Conservation (phyloP, 1,140 invertebrate genomes). For the Antheraea pernyi region DNA sequence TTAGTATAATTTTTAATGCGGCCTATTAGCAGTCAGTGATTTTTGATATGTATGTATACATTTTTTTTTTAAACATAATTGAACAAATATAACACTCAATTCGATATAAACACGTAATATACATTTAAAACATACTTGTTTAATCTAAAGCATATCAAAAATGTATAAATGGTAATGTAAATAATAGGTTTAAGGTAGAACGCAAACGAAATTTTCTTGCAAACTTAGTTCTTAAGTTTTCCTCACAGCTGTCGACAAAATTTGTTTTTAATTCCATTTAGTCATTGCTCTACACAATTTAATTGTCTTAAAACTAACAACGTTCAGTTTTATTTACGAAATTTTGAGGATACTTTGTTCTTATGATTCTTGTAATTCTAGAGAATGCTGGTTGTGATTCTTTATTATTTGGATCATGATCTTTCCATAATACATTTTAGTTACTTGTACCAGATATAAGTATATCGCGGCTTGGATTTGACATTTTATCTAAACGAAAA, state of each 20-base stretch:
- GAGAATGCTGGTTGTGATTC: too few species aligned
- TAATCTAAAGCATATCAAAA: slow-evolving; percentile 31
- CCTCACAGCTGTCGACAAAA: slow-evolving; percentile 8
- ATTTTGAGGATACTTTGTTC: not conserved
- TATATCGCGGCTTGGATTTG: too few species aligned
- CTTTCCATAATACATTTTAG: not conserved
- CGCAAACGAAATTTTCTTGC: slow-evolving; percentile 17
- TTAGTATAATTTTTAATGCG: too few species aligned
- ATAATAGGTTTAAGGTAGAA: slow-evolving; percentile 19
- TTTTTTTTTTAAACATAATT: not conserved
- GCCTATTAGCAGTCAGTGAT: too few species aligned
- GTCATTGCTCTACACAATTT: not conserved
- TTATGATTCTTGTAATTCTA: too few species aligned
- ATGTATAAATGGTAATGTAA: slow-evolving; percentile 27
- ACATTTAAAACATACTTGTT: not conserved
- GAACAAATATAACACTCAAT: not conserved
- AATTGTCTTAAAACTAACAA: not conserved
- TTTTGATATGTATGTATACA: too few species aligned
- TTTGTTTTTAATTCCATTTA: slow-evolving; percentile 16
- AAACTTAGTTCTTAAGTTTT: slow-evolving; percentile 16
- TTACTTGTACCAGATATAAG: too few species aligned
- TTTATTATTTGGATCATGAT: not conserved
- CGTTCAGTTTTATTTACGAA: not conserved
- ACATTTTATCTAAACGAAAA: too few species aligned
- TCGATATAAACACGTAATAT: not conserved